Base-by-base conservation (phyloP, 2,888 invertebrate species). In the Cryptophagus acutangulus region DNA sequence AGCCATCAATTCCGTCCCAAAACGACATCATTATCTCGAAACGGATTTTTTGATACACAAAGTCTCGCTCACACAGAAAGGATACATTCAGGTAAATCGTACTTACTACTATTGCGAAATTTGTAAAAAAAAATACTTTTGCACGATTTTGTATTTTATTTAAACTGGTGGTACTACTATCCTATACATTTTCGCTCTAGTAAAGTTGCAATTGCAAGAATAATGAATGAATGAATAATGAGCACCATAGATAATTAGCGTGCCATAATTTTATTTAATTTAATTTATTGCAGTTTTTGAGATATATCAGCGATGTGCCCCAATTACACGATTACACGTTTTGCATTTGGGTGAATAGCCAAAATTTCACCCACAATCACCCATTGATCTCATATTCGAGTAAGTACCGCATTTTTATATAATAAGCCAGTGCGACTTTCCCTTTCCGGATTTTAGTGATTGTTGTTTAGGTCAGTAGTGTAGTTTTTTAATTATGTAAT, bases 71-170 rank as follows among this genome's bases (percentile, higher is more conserved):
- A 78, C 79, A 1, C 83, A 83, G 62, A 77, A 75, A 57, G 82
- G 82, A 55, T 83, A 77, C 55, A 78, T 82, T 33, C 82, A 83
- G 77, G 82, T 82, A 63, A 58, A 48, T 4, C 30, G 9, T n/a
- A n/a, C n/a, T n/a, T n/a, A n/a, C n/a, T n/a, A n/a, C n/a, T n/a
- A n/a, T n/a, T n/a, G n/a, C n/a, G n/a, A n/a, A n/a, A n/a, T n/a
- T n/a, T n/a, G n/a, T n/a, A n/a, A n/a, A n/a, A n/a, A n/a, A n/a
- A n/a, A n/a, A n/a, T n/a, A n/a, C n/a, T n/a, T n/a, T n/a, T n/a
- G n/a, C n/a, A n/a, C n/a, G n/a, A n/a, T n/a, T n/a, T n/a, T n/a
- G n/a, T n/a, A n/a, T n/a, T n/a, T n/a, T n/a, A n/a, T n/a, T n/a
- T n/a, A n/a, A n/a, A n/a, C n/a, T n/a, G n/a, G n/a, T n/a, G n/a